Evolutionary conservation across 2,888 invertebrate species (phyloP).

Genomic region (Dromius quadrimaculatus): DNA sequence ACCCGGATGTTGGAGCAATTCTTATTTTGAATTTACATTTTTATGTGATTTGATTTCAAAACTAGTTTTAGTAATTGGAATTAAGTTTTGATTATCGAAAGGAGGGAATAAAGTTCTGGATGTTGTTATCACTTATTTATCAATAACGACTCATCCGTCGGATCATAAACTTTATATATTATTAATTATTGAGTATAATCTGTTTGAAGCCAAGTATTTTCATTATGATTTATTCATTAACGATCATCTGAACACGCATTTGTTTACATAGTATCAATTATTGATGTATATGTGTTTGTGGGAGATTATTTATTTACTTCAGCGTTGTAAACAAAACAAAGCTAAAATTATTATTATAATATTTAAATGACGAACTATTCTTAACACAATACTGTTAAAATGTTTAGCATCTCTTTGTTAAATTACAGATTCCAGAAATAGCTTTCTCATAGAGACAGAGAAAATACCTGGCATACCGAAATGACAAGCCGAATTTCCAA

Average conservation of each 20-base stretch:
- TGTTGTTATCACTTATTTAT: slow-evolving; percentile 1
- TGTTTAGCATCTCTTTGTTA: slow-evolving; percentile 13
- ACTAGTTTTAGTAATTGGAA: slow-evolving; percentile 22
- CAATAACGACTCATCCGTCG: slow-evolving; percentile 26
- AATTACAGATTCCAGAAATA: slow-evolving; percentile 45
- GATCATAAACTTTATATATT: slow-evolving; percentile 47
- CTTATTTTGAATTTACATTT: slow-evolving; percentile 34
- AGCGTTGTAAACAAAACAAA: slow-evolving; percentile 31
- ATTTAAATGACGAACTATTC: no score
- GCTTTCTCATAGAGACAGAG: slow-evolving; percentile 28
- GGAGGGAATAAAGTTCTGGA: not conserved
- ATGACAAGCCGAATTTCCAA: slow-evolving; percentile 43
- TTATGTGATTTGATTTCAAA: slow-evolving; percentile 15
- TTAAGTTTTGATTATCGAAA: not conserved
- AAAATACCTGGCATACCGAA: slow-evolving; percentile 47
- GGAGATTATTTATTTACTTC: slow-evolving; percentile 15
- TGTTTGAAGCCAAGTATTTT: slow-evolving; percentile 45
- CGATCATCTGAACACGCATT: slow-evolving; percentile 9
- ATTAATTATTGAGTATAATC: slow-evolving; percentile 48
- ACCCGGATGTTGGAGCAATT: slow-evolving; percentile 34
- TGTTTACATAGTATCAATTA: slow-evolving; percentile 1
- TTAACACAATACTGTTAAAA: not conserved
- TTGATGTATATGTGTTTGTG: slow-evolving; percentile 31
- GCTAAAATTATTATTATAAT: slow-evolving; percentile 43
- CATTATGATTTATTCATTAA: slow-evolving; percentile 49